These are phyloP conservation scores for Lutjanus argentimaculatus DNA, from an alignment of 2,797 vertebrate genomes.

Conservation along the genomic window DNA sequence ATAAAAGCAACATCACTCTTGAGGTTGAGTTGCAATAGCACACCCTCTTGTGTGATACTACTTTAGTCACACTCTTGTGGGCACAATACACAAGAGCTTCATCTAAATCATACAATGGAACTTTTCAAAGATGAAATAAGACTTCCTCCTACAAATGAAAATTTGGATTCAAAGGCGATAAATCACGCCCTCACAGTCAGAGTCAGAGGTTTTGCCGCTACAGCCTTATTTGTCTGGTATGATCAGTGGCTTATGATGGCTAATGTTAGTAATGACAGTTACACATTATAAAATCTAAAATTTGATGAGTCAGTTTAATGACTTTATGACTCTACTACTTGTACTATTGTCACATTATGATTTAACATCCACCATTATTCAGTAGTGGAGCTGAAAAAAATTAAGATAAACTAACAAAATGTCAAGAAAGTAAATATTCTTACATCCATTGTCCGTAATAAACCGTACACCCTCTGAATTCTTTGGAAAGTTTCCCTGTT, in stretches of 20 bases:
- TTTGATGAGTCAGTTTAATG: background rate
- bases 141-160: background rate
- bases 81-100: background rate
- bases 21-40: too few species aligned
- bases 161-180: background rate
- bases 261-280: background rate
- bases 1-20: too few species aligned
- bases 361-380: background rate
- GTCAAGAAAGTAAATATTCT: too few species aligned
- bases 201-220: too few species aligned
- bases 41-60: too few species aligned
- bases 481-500: too few species aligned
- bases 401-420: too few species aligned
- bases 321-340: background rate
- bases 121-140: background rate
- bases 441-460: too few species aligned
- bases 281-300: too few species aligned
- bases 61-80: background rate
- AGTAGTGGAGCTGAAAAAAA: background rate
- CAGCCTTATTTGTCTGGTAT: background rate
- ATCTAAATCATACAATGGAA: too few species aligned
- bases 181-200: background rate
- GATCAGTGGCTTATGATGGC: background rate
- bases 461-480: too few species aligned
- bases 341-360: background rate